phyloP scores from a whole-genome alignment of 1,140 invertebrate species.

The Conus ventricosus region DNA sequence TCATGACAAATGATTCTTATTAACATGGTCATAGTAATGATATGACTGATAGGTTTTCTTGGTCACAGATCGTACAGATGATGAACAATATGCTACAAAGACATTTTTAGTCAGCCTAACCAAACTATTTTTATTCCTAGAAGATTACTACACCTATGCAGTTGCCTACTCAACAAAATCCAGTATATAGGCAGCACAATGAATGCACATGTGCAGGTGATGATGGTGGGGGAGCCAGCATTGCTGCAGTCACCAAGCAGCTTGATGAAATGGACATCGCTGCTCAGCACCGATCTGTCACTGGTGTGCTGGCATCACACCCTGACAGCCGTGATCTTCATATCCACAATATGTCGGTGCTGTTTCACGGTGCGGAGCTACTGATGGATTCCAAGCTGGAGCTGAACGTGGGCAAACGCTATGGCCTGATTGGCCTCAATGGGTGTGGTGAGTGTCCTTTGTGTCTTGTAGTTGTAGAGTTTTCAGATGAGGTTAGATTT shows the following conservation, averaged over 20 bases:
- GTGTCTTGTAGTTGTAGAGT: too few species aligned
- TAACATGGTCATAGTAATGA: too few species aligned
- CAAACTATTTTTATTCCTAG: too few species aligned
- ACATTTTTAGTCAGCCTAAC: too few species aligned
- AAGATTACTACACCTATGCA: too few species aligned
- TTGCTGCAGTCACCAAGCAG: slow-evolving; percentile 37
- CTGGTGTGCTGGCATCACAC: slow-evolving; percentile 95
- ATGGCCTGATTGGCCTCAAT: slow-evolving; percentile 97
- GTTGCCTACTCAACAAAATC: too few species aligned
- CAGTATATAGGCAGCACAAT: too few species aligned
- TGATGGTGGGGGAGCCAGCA: slow-evolving; percentile 6
- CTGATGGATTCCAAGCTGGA: slow-evolving; percentile 96
- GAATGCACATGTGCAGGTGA: neutral
- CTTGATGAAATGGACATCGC: slow-evolving; percentile 88
- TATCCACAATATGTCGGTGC: slow-evolving; percentile 97
- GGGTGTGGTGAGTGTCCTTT: slow-evolving; percentile 86
- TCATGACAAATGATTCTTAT: too few species aligned
- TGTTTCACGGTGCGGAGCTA: slow-evolving; percentile 97
- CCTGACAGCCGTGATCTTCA: slow-evolving; percentile 96
- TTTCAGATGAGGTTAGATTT: neutral
- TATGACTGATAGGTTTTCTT: too few species aligned
- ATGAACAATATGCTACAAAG: too few species aligned
- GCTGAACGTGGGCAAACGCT: slow-evolving; percentile 96
- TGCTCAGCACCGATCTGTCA: slow-evolving; percentile 94
- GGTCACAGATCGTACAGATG: too few species aligned